Conservation (phyloP, 2,797 vertebrate genomes). For the Martes flavigula region DNA sequence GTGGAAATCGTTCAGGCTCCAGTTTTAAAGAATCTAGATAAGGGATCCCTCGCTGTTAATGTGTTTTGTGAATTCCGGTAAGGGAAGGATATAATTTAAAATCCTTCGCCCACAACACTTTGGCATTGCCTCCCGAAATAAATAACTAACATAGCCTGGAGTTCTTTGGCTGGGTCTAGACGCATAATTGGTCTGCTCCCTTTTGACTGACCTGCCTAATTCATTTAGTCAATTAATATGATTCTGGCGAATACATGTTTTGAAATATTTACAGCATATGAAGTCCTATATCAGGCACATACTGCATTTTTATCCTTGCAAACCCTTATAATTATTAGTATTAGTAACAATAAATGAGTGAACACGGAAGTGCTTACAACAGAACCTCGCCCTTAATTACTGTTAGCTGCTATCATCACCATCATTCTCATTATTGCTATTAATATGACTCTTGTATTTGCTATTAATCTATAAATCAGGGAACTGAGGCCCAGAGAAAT, state of each 20-base stretch:
- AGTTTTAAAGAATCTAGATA: background rate
- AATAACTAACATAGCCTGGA: background rate
- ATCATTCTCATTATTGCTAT: background rate
- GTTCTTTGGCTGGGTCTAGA: background rate
- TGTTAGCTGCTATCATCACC: accelerated
- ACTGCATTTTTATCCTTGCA: background rate
- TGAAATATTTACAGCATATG: background rate
- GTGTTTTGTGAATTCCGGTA: background rate
- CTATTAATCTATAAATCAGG: background rate
- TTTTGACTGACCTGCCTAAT: background rate
- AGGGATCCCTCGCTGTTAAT: background rate
- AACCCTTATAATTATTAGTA: background rate
- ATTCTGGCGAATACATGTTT: background rate
- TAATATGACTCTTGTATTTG: background rate
- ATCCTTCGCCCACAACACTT: background rate
- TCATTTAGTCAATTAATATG: background rate
- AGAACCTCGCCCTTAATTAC: background rate
- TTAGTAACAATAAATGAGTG: background rate
- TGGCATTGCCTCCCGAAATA: background rate
- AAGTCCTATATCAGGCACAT: background rate
- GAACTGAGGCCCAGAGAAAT: background rate
- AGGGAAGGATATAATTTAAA: background rate
- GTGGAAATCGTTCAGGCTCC: background rate
- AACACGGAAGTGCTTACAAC: background rate
- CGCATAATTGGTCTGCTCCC: background rate